Evolutionary conservation across 1,140 invertebrate genomes (phyloP), one percentile per base, ranked within the genome.

Genomic region (Drosophila burlai): DNA sequence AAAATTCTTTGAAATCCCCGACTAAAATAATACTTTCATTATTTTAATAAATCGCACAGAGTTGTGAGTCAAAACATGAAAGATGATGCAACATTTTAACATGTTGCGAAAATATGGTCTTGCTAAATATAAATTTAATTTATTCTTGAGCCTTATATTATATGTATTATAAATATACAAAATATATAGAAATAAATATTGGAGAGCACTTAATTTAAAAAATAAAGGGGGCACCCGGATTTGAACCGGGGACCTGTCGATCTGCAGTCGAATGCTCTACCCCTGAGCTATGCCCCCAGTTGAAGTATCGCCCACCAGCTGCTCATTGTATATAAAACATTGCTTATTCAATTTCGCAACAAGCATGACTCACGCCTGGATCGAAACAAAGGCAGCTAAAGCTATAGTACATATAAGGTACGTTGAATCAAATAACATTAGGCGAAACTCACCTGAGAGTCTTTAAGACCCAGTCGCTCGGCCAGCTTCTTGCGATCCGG

Each of bases 401-500:
- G 31, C 52, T 55, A 38, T 34, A 18, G n/a, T 8, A 26, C 24
- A 43, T 49, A 34, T 54, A 40, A 16, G 36, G 13, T 6, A 24
- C 13, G 15, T 52, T n/a, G 3, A 16, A 24, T 11, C 11, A 1
- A 15, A 21, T 21, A 42, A 24, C 10, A 26, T 54, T 8, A 54
- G 13, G 2, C 21, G 13, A 13, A 42, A 82, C 94, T 95, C 85
- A 98, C 97, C 96, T 98, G 97, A 85, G 97, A 98, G 90, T 99
- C 98, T 83, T 98, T 99, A 1, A 99, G 95, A 45, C 98, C 98
- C 43, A 99, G 94, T 93, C 98, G 98, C 92, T 98, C 98, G 0
- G 98, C 98, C 34, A 99, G 94, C 91, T 99, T 99, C 93, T 99
- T 97, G 89, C 98, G 95, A 93, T 99, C 98, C 1, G 98, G 98